Evolutionary conservation across 2,888 invertebrate species (phyloP).

Genomic region (Gerris lacustris): DNA sequence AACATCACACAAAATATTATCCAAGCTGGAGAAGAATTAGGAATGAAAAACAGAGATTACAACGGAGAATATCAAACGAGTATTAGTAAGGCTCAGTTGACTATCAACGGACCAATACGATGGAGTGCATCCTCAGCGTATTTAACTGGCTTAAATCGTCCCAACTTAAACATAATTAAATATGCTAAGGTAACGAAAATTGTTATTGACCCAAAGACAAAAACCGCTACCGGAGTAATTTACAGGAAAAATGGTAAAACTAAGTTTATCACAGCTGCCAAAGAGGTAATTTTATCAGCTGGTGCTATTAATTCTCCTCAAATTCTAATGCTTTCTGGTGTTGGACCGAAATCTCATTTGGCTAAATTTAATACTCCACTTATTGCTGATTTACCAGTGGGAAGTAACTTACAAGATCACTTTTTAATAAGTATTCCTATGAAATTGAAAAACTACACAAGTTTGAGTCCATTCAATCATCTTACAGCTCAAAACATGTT

Average conservation of each 20-base stretch:
- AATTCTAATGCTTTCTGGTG: conserved; percentile 26
- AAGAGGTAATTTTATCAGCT: conserved; percentile 25
- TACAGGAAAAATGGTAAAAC: conserved; percentile 14
- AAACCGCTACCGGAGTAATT: conserved; percentile 22
- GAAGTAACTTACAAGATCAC: conserved; percentile 19
- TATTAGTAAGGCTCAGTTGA: conserved; percentile 8
- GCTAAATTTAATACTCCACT: conserved; percentile 5
- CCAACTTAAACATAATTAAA: conserved; percentile 23
- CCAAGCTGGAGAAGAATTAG: conserved; percentile 18
- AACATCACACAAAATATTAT: conserved; percentile 42
- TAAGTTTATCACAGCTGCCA: conserved; percentile 11
- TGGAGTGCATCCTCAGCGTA: conserved; percentile 24
- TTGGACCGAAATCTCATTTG: conserved; percentile 21
- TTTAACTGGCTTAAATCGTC: conserved; percentile 16
- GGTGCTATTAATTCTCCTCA: conserved; percentile 25
- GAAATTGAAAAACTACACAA: conserved; percentile 9
- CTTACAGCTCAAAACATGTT: conserved; percentile 1
- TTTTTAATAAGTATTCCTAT: conserved; percentile 1
- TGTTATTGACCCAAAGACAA: conserved; percentile 18
- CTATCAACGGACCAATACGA: conserved; percentile 19
- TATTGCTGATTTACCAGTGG: conserved; percentile 17
- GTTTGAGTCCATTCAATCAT: neutral
- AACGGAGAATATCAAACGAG: conserved; percentile 21
- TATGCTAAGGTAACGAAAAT: conserved; percentile 18
- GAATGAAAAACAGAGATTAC: conserved; percentile 15